These are phyloP conservation scores for Lagorchestes hirsutus DNA, from an alignment of 2,797 vertebrate species.

Conservation along the genomic window DNA sequence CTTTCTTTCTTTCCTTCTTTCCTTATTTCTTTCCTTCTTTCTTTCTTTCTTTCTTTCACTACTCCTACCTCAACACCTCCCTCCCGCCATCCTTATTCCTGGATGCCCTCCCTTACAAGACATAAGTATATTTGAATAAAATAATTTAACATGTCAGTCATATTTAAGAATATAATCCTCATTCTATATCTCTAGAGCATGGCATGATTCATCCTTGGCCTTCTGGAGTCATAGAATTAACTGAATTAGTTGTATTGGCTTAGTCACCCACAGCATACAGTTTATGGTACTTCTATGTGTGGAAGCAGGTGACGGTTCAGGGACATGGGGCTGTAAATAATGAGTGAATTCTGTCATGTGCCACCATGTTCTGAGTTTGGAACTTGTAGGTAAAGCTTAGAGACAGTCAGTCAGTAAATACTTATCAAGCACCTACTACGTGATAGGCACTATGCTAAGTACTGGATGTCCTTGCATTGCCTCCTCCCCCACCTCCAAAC, in stretches of 20 bases:
- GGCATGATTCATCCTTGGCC: background rate
- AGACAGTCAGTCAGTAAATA: background rate
- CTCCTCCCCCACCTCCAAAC: background rate
- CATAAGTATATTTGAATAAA: background rate
- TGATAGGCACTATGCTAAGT: background rate
- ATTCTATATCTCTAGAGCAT: background rate
- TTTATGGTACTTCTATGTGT: background rate
- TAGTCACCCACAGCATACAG: background rate
- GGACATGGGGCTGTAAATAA: background rate
- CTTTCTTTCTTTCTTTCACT: background rate
- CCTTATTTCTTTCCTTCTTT: too few species aligned
- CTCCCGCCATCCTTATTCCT: background rate
- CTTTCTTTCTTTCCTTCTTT: too few species aligned
- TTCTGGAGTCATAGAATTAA: background rate
- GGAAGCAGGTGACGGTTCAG: background rate
- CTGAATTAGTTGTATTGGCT: background rate
- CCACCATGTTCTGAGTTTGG: background rate
- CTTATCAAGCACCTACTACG: background rate
- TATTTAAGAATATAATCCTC: background rate
- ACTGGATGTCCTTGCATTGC: background rate
- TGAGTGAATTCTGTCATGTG: background rate
- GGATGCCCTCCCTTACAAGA: background rate
- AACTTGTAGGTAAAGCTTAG: background rate
- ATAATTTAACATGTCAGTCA: background rate
- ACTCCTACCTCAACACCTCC: background rate